Evolutionary conservation across 2,113 vertebrate genomes (phyloP).

Genomic region (Danio rerio): GRCz12tu NC_133179.1:25409001-25409500

Average conservation of each 20-base stretch:
- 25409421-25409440: no score
- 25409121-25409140: not conserved
- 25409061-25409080: conserved; percentile 20
- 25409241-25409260: not conserved
- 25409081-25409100: not conserved
- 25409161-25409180: not conserved
- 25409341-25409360: no score
- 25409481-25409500: no score
- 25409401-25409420: no score
- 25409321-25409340: no score
- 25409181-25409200: not conserved
- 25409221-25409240: not conserved
- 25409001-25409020: conserved; percentile 22
- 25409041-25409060: conserved; percentile 1
- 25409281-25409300: no score
- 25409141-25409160: not conserved
- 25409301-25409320: no score
- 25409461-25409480: no score
- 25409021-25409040: conserved; percentile 3
- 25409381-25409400: no score
- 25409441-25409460: no score
- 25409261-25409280: no score
- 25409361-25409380: no score
- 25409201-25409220: conserved; percentile 10
- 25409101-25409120: conserved; percentile 7